Evolutionary conservation across 1,140 invertebrate species (phyloP).

Genomic region (Scaptomyza pallida): DNA sequence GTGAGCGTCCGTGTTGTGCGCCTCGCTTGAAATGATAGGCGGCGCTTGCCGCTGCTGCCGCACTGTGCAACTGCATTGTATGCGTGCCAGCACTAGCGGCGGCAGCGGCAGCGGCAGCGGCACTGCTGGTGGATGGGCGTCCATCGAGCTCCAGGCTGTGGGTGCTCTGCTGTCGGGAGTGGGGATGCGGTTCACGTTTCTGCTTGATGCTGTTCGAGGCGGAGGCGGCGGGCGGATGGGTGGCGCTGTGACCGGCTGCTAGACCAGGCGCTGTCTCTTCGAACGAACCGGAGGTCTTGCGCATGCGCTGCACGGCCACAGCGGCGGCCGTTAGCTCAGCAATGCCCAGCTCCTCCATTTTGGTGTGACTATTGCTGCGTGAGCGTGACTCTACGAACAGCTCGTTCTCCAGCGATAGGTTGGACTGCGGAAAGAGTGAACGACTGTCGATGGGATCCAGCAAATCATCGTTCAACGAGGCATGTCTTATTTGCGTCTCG

Average conservation of each 20-base stretch:
- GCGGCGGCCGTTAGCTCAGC: conserved; percentile 65
- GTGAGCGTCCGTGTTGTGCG: conserved; percentile 72
- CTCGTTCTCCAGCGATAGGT: conserved; percentile 80
- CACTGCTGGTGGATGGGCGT: conserved; percentile 65
- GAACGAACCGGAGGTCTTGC: conserved; percentile 77
- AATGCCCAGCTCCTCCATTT: conserved; percentile 79
- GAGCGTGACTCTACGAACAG: conserved; percentile 79
- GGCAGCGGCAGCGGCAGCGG: conserved; percentile 54
- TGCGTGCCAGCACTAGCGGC: conserved; percentile 26
- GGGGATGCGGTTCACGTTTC: conserved; percentile 67
- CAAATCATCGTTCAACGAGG: conserved; percentile 80
- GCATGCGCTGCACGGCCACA: conserved; percentile 65
- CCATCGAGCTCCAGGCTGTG: conserved; percentile 81
- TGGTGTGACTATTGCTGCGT: conserved; percentile 82
- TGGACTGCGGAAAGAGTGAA: conserved; percentile 61
- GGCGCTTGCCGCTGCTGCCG: conserved; percentile 74
- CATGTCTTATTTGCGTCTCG: conserved; percentile 79
- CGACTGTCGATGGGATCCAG: conserved; percentile 60
- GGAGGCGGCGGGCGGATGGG: conserved; percentile 69
- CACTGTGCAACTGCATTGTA: conserved; percentile 69
- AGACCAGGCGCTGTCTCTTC: conserved; percentile 57
- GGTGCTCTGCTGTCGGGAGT: conserved; percentile 77
- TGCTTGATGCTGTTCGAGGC: conserved; percentile 75
- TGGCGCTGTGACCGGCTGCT: conserved; percentile 61
- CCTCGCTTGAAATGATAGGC: conserved; percentile 82